A percentile compares a stretch with the other conserved stretches of the same genome.
phyloP scores from a whole-genome alignment of 30 jellyfish, hydroid and myxozoan genomes.

The Hydra vulgaris region DNA sequence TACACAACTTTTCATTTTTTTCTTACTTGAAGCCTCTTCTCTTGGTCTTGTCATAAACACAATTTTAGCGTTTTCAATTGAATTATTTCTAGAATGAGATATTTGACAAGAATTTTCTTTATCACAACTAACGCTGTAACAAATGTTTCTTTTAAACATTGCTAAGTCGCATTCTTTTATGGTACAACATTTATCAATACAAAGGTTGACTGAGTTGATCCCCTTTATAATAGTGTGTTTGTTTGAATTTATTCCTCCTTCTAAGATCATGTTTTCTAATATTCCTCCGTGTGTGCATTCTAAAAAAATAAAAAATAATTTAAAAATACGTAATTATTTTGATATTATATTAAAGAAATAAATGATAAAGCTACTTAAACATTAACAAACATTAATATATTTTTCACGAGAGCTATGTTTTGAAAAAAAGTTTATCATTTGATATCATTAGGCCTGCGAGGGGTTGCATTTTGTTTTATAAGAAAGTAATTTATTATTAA shows the following conservation, averaged over 20 bases:
- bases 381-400: too few species aligned
- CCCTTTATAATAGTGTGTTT: slow-evolving; percentile 48
- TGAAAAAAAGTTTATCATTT: too few species aligned
- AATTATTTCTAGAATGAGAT: slow-evolving; percentile 28
- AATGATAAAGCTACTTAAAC: too few species aligned
- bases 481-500: too few species aligned
- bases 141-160: slow-evolving; percentile 39
- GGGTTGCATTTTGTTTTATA: too few species aligned
- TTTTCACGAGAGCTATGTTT: too few species aligned
- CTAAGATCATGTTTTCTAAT: slow-evolving; percentile 49
- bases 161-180: slow-evolving; percentile 67
- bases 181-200: slow-evolving; percentile 65
- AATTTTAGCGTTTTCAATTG: slow-evolving; percentile 41
- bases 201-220: slow-evolving; percentile 35
- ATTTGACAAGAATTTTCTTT: slow-evolving; percentile 71
- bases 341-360: too few species aligned
- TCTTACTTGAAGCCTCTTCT: slow-evolving; percentile 14
- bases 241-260: slow-evolving; percentile 56
- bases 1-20: too few species aligned
- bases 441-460: too few species aligned
- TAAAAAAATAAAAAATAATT: too few species aligned
- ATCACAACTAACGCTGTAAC: slow-evolving; percentile 66
- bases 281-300: slow-evolving; percentile 76
- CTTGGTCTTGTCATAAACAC: slow-evolving; percentile 42
- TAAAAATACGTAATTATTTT: too few species aligned